Conservation (phyloP, 2,888 invertebrate genomes). For the Caenorhabditis sp. region DNA sequence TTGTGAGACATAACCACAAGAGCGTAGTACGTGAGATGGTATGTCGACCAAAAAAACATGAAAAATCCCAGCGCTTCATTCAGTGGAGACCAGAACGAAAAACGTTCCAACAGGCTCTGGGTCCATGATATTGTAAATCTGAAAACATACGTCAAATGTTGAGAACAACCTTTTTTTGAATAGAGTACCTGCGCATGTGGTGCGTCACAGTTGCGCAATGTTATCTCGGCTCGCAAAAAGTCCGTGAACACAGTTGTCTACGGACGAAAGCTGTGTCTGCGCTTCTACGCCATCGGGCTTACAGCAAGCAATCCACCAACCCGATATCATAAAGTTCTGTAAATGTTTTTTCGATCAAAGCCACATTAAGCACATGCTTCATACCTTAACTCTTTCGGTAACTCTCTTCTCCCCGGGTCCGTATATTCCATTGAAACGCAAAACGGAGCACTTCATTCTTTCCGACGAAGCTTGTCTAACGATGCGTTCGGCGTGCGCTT, state of each 20-base stretch:
- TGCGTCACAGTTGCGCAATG: not conserved
- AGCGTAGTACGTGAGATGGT: no score
- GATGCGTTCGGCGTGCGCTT: slow-evolving; percentile 37
- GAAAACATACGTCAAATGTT: no score
- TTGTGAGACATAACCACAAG: no score
- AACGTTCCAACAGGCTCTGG: slow-evolving; percentile 23
- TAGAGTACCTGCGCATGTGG: slow-evolving; percentile 22
- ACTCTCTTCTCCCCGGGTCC: slow-evolving; percentile 50
- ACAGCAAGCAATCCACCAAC: slow-evolving; percentile 38
- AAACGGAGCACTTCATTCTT: slow-evolving; percentile 16
- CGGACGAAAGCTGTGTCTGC: slow-evolving; percentile 34
- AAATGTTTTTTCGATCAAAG: no score
- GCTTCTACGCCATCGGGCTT: slow-evolving; percentile 37
- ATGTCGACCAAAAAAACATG: no score
- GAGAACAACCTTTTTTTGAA: not conserved
- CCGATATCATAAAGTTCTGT: slow-evolving; percentile 39
- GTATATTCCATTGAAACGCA: slow-evolving; percentile 52
- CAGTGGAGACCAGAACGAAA: slow-evolving; percentile 43
- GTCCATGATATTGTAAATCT: slow-evolving; percentile 54
- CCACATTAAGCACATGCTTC: not conserved
- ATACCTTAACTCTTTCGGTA: slow-evolving; percentile 39
- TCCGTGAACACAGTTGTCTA: slow-evolving; percentile 48
- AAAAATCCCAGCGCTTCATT: slow-evolving; percentile 8
- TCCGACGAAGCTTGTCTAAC: slow-evolving; percentile 12
- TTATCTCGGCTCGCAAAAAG: slow-evolving; percentile 20